These are phyloP conservation scores for Mycalesis mineus DNA, from an alignment of 2,888 invertebrate species.

Conservation along the genomic window DNA sequence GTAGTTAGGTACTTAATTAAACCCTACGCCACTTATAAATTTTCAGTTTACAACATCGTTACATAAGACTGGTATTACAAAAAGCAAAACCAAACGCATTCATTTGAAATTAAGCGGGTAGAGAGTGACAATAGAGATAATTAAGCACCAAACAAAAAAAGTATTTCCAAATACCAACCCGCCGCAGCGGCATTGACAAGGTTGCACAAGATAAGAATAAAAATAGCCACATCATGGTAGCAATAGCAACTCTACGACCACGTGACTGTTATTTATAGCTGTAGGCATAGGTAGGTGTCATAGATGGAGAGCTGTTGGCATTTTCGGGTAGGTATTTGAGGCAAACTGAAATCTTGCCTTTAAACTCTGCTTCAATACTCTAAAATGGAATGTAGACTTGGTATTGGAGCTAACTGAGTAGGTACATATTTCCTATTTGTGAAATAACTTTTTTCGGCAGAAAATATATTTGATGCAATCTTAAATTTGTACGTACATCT, in stretches of 20 bases:
- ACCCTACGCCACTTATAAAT: background rate
- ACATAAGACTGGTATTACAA: background rate
- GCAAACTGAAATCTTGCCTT: too few species aligned
- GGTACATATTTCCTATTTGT: too few species aligned
- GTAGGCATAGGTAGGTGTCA: too few species aligned
- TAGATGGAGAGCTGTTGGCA: too few species aligned
- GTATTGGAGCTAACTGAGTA: too few species aligned
- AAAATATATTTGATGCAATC: too few species aligned
- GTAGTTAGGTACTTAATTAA: too few species aligned
- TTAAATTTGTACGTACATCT: too few species aligned
- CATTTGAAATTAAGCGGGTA: background rate
- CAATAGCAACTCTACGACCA: slow-evolving; percentile 44
- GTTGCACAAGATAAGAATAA: slow-evolving; percentile 30
- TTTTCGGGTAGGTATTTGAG: too few species aligned
- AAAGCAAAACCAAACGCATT: background rate
- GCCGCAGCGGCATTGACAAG: slow-evolving; percentile 34
- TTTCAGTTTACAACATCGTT: background rate
- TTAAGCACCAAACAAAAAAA: background rate
- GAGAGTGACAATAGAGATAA: slow-evolving; percentile 10
- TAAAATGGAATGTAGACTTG: too few species aligned
- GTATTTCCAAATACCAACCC: slow-evolving; percentile 9
- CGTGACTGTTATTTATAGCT: slow-evolving; percentile 70
- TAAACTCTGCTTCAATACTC: too few species aligned
- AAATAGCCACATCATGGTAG: slow-evolving; percentile 26
- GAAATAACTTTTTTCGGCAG: too few species aligned